phyloP scores from a whole-genome alignment of 2,888 invertebrate genomes.

The Drosophila austrosaltans region DNA sequence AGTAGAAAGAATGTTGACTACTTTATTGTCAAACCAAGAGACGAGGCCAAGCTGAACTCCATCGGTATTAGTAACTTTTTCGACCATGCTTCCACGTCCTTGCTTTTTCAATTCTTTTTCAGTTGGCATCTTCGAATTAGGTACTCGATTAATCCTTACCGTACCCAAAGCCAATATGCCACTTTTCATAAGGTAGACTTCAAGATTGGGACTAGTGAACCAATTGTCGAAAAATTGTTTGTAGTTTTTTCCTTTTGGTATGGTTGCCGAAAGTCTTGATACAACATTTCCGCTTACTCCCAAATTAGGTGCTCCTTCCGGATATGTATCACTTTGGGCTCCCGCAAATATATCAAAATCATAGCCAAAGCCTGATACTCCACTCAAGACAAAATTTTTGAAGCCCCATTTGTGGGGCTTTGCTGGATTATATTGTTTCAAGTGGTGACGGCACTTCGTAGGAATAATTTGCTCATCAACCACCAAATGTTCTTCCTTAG shows the following conservation, averaged over 20 bases:
- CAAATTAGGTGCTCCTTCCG: slow-evolving; percentile 19
- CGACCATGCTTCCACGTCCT: slow-evolving; percentile 31
- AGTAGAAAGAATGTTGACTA: slow-evolving; percentile 27
- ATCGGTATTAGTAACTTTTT: slow-evolving; percentile 37
- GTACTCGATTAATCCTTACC: slow-evolving; percentile 25
- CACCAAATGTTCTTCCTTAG: slow-evolving; percentile 43
- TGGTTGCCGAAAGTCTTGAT: slow-evolving; percentile 23
- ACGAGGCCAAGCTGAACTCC: slow-evolving; percentile 35
- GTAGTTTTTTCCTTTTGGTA: slow-evolving; percentile 22
- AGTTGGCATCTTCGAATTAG: slow-evolving; percentile 18
- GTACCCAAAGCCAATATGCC: slow-evolving; percentile 29
- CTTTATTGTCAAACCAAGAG: slow-evolving; percentile 44
- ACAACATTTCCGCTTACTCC: slow-evolving; percentile 46
- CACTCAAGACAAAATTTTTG: slow-evolving; percentile 77
- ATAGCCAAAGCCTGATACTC: slow-evolving; percentile 78
- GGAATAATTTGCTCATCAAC: slow-evolving; percentile 45
- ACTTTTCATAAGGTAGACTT: slow-evolving; percentile 23
- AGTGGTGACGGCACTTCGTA: slow-evolving; percentile 31
- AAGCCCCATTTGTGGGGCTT: slow-evolving; percentile 79
- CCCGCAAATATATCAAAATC: slow-evolving; percentile 72
- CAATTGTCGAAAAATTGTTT: slow-evolving; percentile 22
- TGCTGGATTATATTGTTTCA: slow-evolving; percentile 74
- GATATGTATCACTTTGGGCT: slow-evolving; percentile 19
- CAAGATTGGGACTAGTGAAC: slow-evolving; percentile 20
- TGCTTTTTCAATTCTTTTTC: slow-evolving; percentile 22